Conservation (phyloP, 1,140 invertebrate genomes). For the Penaeus indicus region DNA sequence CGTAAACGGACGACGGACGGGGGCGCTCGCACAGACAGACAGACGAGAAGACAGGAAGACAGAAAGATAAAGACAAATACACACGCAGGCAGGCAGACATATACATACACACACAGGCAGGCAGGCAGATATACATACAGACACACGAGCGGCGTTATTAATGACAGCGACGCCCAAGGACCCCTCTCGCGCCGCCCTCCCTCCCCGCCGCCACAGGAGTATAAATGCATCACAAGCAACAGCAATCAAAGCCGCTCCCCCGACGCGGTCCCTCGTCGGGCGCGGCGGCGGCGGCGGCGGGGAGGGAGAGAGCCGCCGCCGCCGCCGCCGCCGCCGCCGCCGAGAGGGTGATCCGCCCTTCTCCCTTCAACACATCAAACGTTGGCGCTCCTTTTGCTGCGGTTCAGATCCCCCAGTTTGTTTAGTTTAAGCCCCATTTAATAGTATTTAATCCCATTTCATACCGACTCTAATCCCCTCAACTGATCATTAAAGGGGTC, state of each 20-base stretch:
- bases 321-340: conserved; percentile 18
- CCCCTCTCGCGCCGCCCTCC: not conserved
- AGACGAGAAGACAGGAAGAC: no score
- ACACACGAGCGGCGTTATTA: no score
- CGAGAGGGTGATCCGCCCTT: conserved; percentile 27
- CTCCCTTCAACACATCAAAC: conserved; percentile 60
- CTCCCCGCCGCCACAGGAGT: not conserved
- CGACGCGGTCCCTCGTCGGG: not conserved
- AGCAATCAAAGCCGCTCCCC: conserved; percentile 38
- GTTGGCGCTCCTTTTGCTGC: conserved; percentile 49
- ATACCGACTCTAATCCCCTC: conserved; percentile 64
- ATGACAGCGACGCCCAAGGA: no score
- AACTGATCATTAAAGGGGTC: conserved; percentile 65
- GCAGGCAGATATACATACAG: no score
- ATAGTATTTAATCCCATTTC: conserved; percentile 66
- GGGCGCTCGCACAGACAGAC: no score
- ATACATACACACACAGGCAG: no score
- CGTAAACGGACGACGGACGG: no score
- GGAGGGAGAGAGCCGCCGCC: not conserved
- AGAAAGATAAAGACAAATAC: no score
- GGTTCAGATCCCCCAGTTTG: conserved; percentile 61
- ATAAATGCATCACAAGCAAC: conserved; percentile 34
- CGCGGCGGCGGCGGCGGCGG: not conserved
- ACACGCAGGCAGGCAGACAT: no score
- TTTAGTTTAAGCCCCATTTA: conserved; percentile 65